Percentiles rank a stretch among this genome's conserved stretches.
Evolutionary conservation across 1,140 invertebrate species (phyloP).

Genomic region (Maconellicoccus hirsutus): DNA sequence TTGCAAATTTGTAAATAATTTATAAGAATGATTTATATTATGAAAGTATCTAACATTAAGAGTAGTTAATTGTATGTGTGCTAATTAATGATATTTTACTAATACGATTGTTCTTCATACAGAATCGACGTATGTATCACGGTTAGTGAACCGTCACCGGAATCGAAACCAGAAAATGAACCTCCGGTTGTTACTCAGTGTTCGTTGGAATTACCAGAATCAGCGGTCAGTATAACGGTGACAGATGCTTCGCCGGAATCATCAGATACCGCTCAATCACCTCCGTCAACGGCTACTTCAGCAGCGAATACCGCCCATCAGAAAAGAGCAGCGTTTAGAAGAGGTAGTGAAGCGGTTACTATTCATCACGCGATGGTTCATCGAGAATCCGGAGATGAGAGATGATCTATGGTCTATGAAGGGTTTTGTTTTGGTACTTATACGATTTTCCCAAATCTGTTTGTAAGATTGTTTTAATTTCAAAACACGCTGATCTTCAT

Average conservation of each 20-base stretch:
- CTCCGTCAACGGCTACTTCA: slow-evolving; percentile 37
- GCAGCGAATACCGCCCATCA: slow-evolving; percentile 30
- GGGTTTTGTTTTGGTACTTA: too few relatives aligned
- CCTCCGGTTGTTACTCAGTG: neutral
- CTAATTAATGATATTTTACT: too few relatives aligned
- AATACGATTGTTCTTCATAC: neutral
- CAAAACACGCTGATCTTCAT: too few relatives aligned
- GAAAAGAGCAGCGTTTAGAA: slow-evolving; percentile 29
- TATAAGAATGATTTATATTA: too few relatives aligned
- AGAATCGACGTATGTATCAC: slow-evolving; percentile 23
- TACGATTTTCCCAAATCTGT: too few relatives aligned
- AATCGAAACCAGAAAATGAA: slow-evolving; percentile 16
- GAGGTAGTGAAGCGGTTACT: slow-evolving; percentile 28
- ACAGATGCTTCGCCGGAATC: slow-evolving; percentile 31
- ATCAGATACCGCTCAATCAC: slow-evolving; percentile 5
- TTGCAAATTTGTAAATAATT: too few relatives aligned
- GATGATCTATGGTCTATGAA: neutral
- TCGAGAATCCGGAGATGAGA: slow-evolving; percentile 59
- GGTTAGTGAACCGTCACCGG: slow-evolving; percentile 25
- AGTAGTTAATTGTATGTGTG: too few relatives aligned
- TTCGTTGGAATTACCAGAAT: slow-evolving; percentile 23
- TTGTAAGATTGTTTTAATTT: too few relatives aligned
- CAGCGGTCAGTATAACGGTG: slow-evolving; percentile 29
- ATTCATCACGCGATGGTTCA: slow-evolving; percentile 58
- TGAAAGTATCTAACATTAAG: too few relatives aligned